phyloP scores from a whole-genome alignment of 2,797 vertebrate species.

The Tenualosa thibaudeaui region DNA sequence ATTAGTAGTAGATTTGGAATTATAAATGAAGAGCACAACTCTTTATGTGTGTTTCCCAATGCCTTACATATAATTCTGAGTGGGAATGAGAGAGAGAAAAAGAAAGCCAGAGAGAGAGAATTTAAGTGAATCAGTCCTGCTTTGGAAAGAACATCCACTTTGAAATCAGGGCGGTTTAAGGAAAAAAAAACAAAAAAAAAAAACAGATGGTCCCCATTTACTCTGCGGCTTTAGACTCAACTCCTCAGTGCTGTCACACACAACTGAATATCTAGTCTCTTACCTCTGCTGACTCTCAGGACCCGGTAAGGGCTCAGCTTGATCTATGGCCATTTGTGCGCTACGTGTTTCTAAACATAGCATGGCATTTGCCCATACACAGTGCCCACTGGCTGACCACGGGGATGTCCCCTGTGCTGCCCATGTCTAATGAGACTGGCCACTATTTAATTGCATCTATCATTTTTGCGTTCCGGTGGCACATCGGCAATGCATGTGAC shows the following conservation, averaged over 20 bases:
- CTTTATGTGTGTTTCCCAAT: not conserved
- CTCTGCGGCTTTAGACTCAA: not conserved
- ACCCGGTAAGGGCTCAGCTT: not conserved
- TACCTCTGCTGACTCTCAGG: conserved; percentile 3
- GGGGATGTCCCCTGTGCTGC: not conserved
- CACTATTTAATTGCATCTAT: conserved; percentile 43
- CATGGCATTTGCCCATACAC: conserved; percentile 26
- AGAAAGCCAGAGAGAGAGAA: not conserved
- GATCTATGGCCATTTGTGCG: not conserved
- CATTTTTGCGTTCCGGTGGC: conserved; percentile 29
- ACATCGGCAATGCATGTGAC: conserved; percentile 37
- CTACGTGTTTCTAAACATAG: conserved; percentile 49
- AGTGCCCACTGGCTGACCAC: conserved; percentile 22
- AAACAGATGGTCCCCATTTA: conserved; percentile 23
- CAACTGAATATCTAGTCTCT: conserved; percentile 16
- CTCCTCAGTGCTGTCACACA: conserved; percentile 5
- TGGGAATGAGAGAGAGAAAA: not conserved
- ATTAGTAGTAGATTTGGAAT: not conserved
- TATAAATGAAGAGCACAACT: not conserved
- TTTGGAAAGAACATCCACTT: conserved; percentile 8
- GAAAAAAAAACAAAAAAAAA: conserved; percentile 10
- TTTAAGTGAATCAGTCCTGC: conserved; percentile 15
- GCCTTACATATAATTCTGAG: not conserved
- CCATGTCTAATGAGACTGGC: conserved; percentile 26
- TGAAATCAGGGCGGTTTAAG: not conserved